phyloP scores from a whole-genome alignment of 2,797 vertebrate genomes.

The Carapus acus region DNA sequence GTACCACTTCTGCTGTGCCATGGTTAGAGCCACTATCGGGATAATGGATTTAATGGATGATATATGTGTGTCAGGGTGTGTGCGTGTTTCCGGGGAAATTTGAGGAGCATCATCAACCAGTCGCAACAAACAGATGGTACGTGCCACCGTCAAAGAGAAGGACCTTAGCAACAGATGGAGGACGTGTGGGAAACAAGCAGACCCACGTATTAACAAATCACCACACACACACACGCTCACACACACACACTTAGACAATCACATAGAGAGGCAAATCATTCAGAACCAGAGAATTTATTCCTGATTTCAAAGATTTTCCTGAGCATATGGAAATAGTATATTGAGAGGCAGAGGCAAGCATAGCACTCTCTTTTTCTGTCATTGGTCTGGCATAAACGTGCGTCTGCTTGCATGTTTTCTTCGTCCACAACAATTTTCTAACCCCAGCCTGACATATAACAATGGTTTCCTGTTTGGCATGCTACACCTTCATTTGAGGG shows the following conservation, averaged over 20 bases:
- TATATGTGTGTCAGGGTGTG: too few relatives aligned
- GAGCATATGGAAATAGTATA: background rate
- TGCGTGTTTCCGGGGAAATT: slow-evolving; percentile 24
- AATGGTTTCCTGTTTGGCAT: slow-evolving; percentile 58
- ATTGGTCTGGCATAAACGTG: slow-evolving; percentile 29
- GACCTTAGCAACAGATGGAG: slow-evolving; percentile 47
- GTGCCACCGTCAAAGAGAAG: slow-evolving; percentile 29
- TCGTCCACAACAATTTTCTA: slow-evolving; percentile 43
- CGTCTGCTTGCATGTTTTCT: slow-evolving; percentile 42
- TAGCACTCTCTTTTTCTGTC: slow-evolving; percentile 5
- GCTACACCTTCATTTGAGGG: slow-evolving; percentile 38
- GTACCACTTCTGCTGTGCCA: slow-evolving; percentile 2
- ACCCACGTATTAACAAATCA: background rate
- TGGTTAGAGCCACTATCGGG: background rate
- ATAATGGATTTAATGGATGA: slow-evolving; percentile 41
- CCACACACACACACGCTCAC: background rate
- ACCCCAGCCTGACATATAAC: slow-evolving; percentile 28
- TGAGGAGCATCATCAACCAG: slow-evolving; percentile 38
- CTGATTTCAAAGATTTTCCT: background rate
- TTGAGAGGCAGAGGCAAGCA: slow-evolving; percentile 17
- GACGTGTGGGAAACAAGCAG: slow-evolving; percentile 1
- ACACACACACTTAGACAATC: too few relatives aligned
- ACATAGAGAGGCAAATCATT: background rate
- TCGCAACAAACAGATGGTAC: slow-evolving; percentile 13
- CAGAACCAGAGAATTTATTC: background rate